Evolutionary conservation across 2,888 invertebrate species (phyloP).

Genomic region (Drosophila hawaiiensis): DNA sequence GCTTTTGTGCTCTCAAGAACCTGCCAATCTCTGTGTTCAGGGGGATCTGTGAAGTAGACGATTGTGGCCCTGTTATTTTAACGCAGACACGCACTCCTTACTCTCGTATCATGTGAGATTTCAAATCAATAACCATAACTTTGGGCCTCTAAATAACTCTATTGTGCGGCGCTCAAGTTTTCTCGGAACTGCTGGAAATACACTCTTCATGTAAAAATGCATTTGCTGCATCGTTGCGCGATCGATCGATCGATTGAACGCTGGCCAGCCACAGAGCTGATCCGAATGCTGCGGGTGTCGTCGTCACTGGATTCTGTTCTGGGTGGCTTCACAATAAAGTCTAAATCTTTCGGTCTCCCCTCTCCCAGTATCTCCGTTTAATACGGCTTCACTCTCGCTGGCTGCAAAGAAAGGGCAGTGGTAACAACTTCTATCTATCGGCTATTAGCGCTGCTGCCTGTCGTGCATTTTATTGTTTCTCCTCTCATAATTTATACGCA

Average conservation of each 20-base stretch:
- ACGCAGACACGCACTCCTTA: conserved; percentile 54
- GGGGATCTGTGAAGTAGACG: conserved; percentile 50
- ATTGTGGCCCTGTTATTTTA: conserved; percentile 74
- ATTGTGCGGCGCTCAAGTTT: conserved; percentile 77
- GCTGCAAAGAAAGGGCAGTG: conserved; percentile 9
- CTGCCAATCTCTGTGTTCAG: conserved; percentile 42
- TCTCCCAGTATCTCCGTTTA: not conserved
- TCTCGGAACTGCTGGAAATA: conserved; percentile 71
- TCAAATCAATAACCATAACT: conserved; percentile 81
- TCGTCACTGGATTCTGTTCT: conserved; percentile 41
- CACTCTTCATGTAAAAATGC: conserved; percentile 19
- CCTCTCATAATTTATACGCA: conserved; percentile 79
- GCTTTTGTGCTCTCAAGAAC: conserved; percentile 63
- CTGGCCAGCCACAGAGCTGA: conserved; percentile 18
- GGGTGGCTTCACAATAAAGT: conserved; percentile 65
- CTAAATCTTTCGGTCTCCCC: conserved; percentile 14
- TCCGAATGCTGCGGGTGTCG: conserved; percentile 63
- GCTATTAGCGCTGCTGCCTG: conserved; percentile 81
- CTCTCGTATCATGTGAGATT: conserved; percentile 66
- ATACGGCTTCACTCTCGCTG: not conserved
- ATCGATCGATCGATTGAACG: conserved; percentile 4
- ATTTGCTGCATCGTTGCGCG: not conserved
- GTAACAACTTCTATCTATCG: conserved; percentile 59
- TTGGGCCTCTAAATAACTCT: conserved; percentile 78
- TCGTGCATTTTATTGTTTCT: conserved; percentile 82